These are phyloP conservation scores for Chaetodon auriga DNA, from an alignment of 2,113 vertebrate species.

Conservation along the genomic window DNA sequence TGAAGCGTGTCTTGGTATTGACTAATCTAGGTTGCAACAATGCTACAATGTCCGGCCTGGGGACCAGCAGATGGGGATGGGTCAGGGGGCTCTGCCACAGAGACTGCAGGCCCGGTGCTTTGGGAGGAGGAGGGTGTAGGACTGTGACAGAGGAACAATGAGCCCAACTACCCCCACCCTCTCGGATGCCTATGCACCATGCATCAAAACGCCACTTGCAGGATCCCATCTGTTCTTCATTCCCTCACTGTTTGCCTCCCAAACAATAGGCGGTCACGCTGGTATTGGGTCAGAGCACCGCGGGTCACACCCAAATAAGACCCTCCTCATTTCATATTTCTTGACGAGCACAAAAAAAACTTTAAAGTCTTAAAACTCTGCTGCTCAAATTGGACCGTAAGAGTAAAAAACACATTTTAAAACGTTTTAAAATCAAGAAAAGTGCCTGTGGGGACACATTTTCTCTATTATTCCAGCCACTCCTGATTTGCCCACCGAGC, in stretches of 20 bases:
- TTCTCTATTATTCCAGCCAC: neutral
- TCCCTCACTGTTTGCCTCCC: constrained; percentile 58
- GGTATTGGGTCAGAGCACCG: neutral
- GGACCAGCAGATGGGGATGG: constrained; percentile 79
- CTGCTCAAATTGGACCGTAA: rapidly evolving
- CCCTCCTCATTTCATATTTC: neutral
- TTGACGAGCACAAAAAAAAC: neutral
- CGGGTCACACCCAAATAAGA: constrained; percentile 19
- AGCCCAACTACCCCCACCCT: constrained; percentile 48
- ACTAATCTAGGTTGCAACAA: constrained; percentile 63
- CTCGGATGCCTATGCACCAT: constrained; percentile 74
- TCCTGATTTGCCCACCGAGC: constrained; percentile 5
- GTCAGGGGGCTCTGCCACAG: constrained; percentile 49
- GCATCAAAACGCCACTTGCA: constrained; percentile 63
- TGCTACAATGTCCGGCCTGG: constrained; percentile 46
- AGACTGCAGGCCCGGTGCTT: constrained; percentile 33
- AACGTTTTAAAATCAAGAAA: neutral
- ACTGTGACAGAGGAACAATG: constrained; percentile 74
- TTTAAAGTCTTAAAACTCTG: neutral
- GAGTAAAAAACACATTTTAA: no score
- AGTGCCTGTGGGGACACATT: neutral
- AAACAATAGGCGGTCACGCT: constrained; percentile 61
- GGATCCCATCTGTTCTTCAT: constrained; percentile 84
- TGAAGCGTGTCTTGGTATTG: constrained; percentile 69
- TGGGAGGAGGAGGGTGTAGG: constrained; percentile 46